Percentiles rank a stretch among this genome's conserved stretches.
Conservation (phyloP, 2,888 invertebrate genomes). For the Clanis bilineata region DNA sequence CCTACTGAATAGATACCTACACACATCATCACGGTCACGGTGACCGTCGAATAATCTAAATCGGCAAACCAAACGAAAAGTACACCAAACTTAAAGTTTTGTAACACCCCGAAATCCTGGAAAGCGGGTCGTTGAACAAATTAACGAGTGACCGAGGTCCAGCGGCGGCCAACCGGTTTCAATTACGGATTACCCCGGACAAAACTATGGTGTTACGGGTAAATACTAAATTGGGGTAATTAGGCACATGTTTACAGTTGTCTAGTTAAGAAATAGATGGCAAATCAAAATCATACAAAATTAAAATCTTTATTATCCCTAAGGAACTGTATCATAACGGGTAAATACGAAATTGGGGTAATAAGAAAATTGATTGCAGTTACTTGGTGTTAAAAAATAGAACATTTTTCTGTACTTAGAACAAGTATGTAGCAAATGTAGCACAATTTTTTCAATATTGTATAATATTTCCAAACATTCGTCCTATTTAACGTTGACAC, state of each 20-base stretch:
- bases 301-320: too few species aligned
- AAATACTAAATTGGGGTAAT: constrained; percentile 22
- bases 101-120: neutral
- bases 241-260: neutral
- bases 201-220: constrained; percentile 3
- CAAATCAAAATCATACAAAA: too few species aligned
- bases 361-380: too few species aligned
- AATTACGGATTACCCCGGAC: constrained; percentile 7
- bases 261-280: too few species aligned
- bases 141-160: constrained; percentile 7
- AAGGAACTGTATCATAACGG: too few species aligned
- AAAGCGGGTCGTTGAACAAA: constrained; percentile 4
- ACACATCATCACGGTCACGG: neutral
- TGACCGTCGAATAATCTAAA: neutral
- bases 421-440: too few species aligned
- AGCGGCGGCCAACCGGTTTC: neutral
- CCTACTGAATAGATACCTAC: neutral
- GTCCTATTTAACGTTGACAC: too few species aligned
- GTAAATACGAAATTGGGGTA: too few species aligned
- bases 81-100: neutral
- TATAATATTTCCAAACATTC: too few species aligned
- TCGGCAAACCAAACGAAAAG: neutral
- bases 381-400: too few species aligned
- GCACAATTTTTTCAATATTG: too few species aligned
- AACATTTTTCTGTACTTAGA: too few species aligned